Percentiles rank a stretch among this genome's conserved stretches.
Conservation (phyloP, 2,888 invertebrate genomes). For the Pecten maximus region DNA sequence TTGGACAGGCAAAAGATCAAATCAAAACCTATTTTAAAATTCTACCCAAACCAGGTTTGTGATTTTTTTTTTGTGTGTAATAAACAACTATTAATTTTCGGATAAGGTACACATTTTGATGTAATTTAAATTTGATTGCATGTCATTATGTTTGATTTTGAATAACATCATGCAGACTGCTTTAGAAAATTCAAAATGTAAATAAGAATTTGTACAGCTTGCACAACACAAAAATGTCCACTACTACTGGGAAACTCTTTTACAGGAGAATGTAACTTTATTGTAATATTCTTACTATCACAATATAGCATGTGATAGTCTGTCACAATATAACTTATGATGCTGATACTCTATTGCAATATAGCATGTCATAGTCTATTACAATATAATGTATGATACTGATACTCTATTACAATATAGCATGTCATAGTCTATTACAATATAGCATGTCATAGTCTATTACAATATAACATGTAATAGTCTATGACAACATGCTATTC, state of each 20-base stretch:
- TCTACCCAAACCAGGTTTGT: slow-evolving; percentile 76
- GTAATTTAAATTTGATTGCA: neutral
- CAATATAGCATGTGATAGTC: neutral
- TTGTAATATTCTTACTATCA: too few relatives aligned
- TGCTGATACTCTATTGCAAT: neutral
- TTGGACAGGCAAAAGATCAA: slow-evolving; percentile 63
- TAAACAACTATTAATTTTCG: neutral
- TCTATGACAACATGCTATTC: neutral
- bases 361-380: neutral
- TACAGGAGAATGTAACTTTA: neutral
- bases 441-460: neutral
- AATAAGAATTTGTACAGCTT: too few relatives aligned
- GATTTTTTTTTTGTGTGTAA: neutral
- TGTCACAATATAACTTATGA: neutral
- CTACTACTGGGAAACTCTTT: too few relatives aligned
- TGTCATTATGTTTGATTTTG: neutral
- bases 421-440: neutral
- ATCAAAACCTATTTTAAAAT: slow-evolving; percentile 73
- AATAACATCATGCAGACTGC: too few relatives aligned
- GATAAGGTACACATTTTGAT: neutral
- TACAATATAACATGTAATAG: neutral
- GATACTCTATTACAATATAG: neutral
- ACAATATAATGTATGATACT: neutral
- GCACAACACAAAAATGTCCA: too few relatives aligned
- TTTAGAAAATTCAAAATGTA: too few relatives aligned